These are phyloP conservation scores for Sitophilus oryzae DNA, from an alignment of 1,140 invertebrate genomes.

Conservation along the genomic window DNA sequence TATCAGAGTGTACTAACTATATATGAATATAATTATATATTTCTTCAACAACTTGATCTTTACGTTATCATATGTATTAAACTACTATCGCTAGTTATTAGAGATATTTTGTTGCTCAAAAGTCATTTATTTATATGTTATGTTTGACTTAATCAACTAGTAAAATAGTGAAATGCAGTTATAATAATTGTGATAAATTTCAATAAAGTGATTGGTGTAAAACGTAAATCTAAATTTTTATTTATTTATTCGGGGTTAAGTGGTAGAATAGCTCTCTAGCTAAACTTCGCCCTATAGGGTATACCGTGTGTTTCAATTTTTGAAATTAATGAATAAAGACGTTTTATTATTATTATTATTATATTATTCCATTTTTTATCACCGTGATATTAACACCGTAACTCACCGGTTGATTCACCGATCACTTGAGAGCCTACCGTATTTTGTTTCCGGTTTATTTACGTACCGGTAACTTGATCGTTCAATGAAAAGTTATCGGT, in stretches of 20 bases:
- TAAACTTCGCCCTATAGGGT: too few relatives aligned
- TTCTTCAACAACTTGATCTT: constrained; percentile 9
- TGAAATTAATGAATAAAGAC: too few relatives aligned
- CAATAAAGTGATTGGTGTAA: constrained; percentile 27
- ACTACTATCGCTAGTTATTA: constrained; percentile 13
- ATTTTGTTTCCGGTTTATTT: too few relatives aligned
- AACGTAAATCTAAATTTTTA: constrained; percentile 6
- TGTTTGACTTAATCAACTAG: constrained; percentile 16
- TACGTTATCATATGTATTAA: constrained; percentile 5
- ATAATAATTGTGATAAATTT: constrained; percentile 29
- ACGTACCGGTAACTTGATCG: too few relatives aligned
- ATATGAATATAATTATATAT: constrained; percentile 8
- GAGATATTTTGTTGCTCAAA: constrained; percentile 23
- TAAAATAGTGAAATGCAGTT: constrained; percentile 24
- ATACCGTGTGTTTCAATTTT: background rate
- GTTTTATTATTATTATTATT: too few relatives aligned
- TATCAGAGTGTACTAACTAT: constrained; percentile 12
- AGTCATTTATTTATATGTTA: constrained; percentile 16
- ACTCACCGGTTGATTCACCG: too few relatives aligned
- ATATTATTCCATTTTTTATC: too few relatives aligned
- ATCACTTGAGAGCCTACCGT: too few relatives aligned
- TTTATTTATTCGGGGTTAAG: background rate
- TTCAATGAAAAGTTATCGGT: too few relatives aligned
- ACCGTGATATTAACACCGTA: too few relatives aligned
- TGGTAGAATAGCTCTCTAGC: too few relatives aligned